Base-by-base conservation (phyloP, 1,140 invertebrate species). In the Aphelenchoides besseyi region DNA sequence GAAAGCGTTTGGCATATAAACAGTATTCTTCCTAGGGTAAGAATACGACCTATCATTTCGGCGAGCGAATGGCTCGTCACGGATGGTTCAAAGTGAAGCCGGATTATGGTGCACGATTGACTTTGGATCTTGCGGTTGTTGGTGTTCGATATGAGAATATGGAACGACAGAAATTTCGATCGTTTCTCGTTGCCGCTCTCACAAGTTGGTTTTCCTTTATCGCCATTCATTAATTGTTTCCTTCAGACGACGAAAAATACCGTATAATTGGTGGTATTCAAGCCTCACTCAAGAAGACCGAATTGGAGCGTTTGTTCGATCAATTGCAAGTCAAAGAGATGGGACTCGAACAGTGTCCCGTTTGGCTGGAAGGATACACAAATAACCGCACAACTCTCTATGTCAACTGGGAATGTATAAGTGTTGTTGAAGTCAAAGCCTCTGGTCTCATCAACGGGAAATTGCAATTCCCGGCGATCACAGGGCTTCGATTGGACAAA, bases 71-170 rank as follows among this genome's bases (percentile, higher is more conserved):
- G 23, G 36, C 12, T 1, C 12, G 16, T 54, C 37, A 61, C 57
- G 72, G 75, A 5, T 77, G 78, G 78, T 78, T 81, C 37, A 78
- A 78, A 69, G 68, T 80, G 18, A 78, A 78, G 41, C 76, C 76
- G 3, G 76, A 78, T 37, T 78, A 78, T 69, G 78, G 78, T n/a
- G 48, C 63, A 32, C 69, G 76, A 5, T 69, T 62, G 16, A 61
- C 57, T 16, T 32, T 78, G 8, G 76, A 81, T 64, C 30, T 78
- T 33, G 76, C 79, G 1, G 68, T 78, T 69, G 79, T 81, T 35
- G 76, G 62, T 1, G 55, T 81, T 26, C 55, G 67, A n/a, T 79
- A 30, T 53, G 74, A 78, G 16, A 71, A 76, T 12, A 41, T n/a
- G 16, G 28, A 30, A 33, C 26, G 29, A 48, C 23, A 29, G 0